Conservation (phyloP, 2,797 vertebrate genomes). For the Crocodylus rhombifer region DNA sequence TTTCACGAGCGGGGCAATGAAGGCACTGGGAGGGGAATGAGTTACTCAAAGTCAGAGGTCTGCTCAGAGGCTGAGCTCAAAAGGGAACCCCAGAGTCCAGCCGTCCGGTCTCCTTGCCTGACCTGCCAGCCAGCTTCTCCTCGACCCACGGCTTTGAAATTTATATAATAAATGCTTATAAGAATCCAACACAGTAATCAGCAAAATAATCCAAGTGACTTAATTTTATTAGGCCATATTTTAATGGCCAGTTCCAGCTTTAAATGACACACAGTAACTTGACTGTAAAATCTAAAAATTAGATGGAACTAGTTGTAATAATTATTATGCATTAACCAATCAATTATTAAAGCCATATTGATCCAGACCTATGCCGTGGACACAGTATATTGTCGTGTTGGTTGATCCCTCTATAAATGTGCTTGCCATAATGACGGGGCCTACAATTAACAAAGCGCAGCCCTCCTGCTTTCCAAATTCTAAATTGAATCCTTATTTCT, state of each 20-base stretch:
- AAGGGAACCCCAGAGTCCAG: accelerated
- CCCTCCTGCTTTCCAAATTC: accelerated
- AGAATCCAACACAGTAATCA: not conserved
- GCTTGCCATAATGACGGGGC: accelerated
- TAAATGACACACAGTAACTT: not conserved
- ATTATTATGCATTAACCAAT: accelerated
- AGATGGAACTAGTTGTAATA: not conserved
- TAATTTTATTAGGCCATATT: not conserved
- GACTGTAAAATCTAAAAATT: accelerated
- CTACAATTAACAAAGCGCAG: accelerated
- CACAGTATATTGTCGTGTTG: accelerated
- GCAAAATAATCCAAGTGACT: not conserved
- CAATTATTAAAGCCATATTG: accelerated
- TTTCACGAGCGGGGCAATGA: not conserved
- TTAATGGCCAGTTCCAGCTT: not conserved
- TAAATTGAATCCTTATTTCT: accelerated
- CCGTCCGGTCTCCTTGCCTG: not conserved
- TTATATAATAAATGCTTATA: not conserved
- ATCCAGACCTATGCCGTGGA: accelerated
- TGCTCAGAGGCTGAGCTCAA: conserved; percentile 34
- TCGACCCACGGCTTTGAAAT: not conserved
- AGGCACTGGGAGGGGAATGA: accelerated
- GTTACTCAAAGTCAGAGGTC: conserved; percentile 25
- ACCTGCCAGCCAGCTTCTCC: no score
- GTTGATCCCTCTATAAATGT: accelerated